Evolutionary conservation across 2,888 invertebrate genomes (phyloP).

Genomic region (Phyllotreta cruciferae): DNA sequence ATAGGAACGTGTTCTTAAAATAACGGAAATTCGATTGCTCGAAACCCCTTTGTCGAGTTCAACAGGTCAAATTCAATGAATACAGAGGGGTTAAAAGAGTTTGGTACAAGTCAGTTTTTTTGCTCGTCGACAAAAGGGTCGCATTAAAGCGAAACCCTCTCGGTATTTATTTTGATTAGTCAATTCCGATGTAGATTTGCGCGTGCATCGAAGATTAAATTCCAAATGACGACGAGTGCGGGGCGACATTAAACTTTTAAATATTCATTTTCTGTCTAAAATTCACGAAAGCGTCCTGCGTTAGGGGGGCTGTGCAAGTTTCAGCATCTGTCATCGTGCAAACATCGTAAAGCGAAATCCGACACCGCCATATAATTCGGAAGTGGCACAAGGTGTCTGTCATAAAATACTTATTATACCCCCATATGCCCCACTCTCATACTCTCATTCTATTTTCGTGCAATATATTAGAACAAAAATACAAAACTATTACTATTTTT

Average conservation of each 20-base stretch:
- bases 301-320: conserved; percentile 38
- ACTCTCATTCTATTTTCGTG: conserved; percentile 24
- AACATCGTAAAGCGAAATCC: conserved; percentile 57
- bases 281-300: background rate
- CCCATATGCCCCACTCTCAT: conserved; percentile 25
- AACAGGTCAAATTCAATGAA: conserved; percentile 41
- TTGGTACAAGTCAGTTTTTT: conserved; percentile 9
- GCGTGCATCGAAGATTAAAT: background rate
- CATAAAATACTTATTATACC: conserved; percentile 48
- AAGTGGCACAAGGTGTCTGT: conserved; percentile 58
- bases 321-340: conserved; percentile 56
- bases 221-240: no score
- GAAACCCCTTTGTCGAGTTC: conserved; percentile 46
- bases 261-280: no score
- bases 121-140: no score
- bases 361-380: conserved; percentile 53
- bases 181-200: conserved; percentile 1
- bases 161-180: no score
- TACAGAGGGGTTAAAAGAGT: conserved; percentile 10
- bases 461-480: conserved; percentile 19
- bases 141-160: no score
- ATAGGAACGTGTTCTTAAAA: conserved; percentile 41
- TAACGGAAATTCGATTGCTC: conserved; percentile 49
- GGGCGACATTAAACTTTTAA: no score
- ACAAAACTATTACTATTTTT: background rate